Conservation (phyloP, 2,888 invertebrate genomes). For the Troglohyphantes excavatus region DNA sequence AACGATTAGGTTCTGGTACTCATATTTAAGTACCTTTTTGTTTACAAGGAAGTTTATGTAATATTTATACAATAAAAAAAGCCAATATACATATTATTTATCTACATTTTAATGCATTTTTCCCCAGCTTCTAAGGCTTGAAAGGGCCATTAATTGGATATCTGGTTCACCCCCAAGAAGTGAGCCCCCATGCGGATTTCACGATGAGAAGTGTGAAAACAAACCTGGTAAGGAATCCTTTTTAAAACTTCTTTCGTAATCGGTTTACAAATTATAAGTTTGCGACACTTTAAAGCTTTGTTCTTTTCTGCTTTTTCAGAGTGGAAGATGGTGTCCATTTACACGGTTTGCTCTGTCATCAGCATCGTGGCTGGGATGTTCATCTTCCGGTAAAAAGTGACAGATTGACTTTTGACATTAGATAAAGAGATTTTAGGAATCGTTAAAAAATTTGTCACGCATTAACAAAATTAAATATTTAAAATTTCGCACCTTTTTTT, state of each 20-base stretch:
- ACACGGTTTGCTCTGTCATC: slow-evolving; percentile 86
- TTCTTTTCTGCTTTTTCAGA: background rate
- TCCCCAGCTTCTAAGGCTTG: slow-evolving; percentile 84
- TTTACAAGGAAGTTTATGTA: no score
- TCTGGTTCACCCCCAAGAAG: slow-evolving; percentile 88
- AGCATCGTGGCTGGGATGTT: slow-evolving; percentile 87
- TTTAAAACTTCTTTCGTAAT: background rate
- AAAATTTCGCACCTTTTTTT: background rate
- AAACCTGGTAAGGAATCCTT: slow-evolving; percentile 81
- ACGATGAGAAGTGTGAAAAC: slow-evolving; percentile 88
- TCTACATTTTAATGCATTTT: background rate
- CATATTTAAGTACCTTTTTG: no score
- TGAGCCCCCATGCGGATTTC: slow-evolving; percentile 93
- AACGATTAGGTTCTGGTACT: no score
- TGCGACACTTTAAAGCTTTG: background rate
- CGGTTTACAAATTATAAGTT: background rate
- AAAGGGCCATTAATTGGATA: slow-evolving; percentile 86
- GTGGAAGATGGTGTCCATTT: slow-evolving; percentile 85
- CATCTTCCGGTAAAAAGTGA: slow-evolving; percentile 86
- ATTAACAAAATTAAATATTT: background rate
- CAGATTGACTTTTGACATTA: background rate
- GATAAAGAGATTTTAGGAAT: background rate
- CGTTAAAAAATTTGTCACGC: background rate
- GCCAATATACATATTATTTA: no score
- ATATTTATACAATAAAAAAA: no score